Conservation (phyloP, 2,113 vertebrate genomes). For the Engystomops pustulosus region DNA sequence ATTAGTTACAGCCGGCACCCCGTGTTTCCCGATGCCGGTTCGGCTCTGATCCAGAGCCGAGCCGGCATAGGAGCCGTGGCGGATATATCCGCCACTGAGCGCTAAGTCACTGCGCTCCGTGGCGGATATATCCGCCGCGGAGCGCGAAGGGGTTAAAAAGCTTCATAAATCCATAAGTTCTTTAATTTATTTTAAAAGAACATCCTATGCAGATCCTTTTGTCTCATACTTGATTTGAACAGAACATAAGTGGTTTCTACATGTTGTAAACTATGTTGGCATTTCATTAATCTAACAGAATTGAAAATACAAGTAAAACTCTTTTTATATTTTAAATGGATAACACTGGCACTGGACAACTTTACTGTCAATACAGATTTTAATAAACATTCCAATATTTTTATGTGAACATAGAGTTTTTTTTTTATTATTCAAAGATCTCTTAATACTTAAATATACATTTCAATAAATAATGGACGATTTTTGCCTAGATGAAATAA, state of each 20-base stretch:
- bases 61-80: too few relatives aligned
- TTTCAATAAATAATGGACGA: constrained; percentile 13
- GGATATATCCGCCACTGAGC: too few relatives aligned
- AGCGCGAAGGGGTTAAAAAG: too few relatives aligned
- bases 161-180: too few relatives aligned
- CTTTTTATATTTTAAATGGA: not conserved
- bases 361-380: constrained; percentile 8
- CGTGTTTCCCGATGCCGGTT: too few relatives aligned
- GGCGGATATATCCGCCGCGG: too few relatives aligned
- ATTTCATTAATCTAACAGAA: not conserved
- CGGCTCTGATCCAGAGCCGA: too few relatives aligned
- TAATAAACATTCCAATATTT: not conserved
- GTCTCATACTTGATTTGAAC: too few relatives aligned
- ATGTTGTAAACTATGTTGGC: not conserved
- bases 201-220: too few relatives aligned
- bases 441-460: constrained; percentile 25
- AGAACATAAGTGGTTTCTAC: not conserved
- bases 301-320: not conserved
- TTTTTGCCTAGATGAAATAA: constrained; percentile 28
- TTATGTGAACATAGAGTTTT: not conserved
- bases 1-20: too few relatives aligned
- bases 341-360: not conserved
- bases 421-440: constrained; percentile 26
- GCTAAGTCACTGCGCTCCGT: too few relatives aligned
- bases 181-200: too few relatives aligned